Percentiles rank a stretch among this genome's conserved stretches.
Evolutionary conservation across 2,888 invertebrate species (phyloP).

Genomic region (Baronia brevicornis): DNA sequence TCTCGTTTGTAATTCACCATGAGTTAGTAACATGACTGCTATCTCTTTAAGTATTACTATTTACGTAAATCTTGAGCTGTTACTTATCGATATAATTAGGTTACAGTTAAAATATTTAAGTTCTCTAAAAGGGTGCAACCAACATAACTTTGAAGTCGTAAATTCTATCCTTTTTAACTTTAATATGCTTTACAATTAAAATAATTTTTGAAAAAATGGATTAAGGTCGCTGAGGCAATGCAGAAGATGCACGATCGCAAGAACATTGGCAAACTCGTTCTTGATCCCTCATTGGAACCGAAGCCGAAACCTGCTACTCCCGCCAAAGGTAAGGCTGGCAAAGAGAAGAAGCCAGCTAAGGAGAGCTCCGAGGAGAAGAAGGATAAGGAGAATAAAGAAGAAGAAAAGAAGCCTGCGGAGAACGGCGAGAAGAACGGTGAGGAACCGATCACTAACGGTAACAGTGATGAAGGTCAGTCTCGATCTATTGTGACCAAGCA

Average conservation of each 20-base stretch:
- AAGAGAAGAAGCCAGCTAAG: slow-evolving; percentile 79
- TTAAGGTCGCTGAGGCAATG: slow-evolving; percentile 90
- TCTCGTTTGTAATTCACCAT: too few species aligned
- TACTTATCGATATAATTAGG: too few species aligned
- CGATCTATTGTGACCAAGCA: slow-evolving; percentile 52
- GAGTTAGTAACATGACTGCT: too few species aligned
- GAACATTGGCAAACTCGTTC: slow-evolving; percentile 90
- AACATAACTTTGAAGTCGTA: too few species aligned
- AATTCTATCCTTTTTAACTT: neutral
- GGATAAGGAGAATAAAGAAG: slow-evolving; percentile 74
- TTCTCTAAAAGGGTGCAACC: too few species aligned
- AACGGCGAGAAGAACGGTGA: slow-evolving; percentile 70
- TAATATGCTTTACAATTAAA: neutral
- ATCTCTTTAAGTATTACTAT: too few species aligned
- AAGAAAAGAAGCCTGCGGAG: slow-evolving; percentile 43
- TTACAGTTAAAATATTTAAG: too few species aligned
- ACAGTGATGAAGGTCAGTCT: slow-evolving; percentile 73
- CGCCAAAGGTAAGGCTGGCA: slow-evolving; percentile 82
- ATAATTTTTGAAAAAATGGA: neutral
- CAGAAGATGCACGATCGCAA: slow-evolving; percentile 94
- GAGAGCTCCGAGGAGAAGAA: slow-evolving; percentile 82
- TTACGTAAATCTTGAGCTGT: too few species aligned
- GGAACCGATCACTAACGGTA: slow-evolving; percentile 71
- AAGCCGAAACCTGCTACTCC: slow-evolving; percentile 88
- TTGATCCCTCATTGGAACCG: slow-evolving; percentile 87